Evolutionary conservation across 2,888 invertebrate species (phyloP), one percentile per base, ranked within the genome.

Genomic region (Thumatha senex): DNA sequence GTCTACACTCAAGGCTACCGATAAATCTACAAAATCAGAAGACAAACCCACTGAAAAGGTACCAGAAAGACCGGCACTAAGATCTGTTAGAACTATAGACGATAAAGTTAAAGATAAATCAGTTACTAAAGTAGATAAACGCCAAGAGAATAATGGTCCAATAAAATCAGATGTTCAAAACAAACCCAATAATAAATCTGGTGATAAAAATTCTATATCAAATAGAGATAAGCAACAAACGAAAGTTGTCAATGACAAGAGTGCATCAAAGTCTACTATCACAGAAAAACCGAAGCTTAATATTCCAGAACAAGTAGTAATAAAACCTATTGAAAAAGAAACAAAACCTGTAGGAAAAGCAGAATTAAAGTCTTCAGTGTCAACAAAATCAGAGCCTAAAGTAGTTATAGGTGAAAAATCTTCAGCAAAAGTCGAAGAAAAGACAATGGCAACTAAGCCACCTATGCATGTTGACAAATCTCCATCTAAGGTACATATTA

Each of bases 371-470:
- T 14, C 55, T 3, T 12, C 51, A 36, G 4, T 39, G 11, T 14
- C 45, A n/a, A 5, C 51, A 3, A 66, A 66, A 53, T 46, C 56
- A 42, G 72, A 72, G 54, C 29, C 64, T 5, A 71, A 75, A 56
- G 43, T 61, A n/a, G 70, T 70, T 63, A 38, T 61, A 69, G 67
- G 74, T 47, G 72, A 68, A 52, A 80, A 79, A 54, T 52, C 68
- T 54, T 67, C 72, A 60, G 78, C 74, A 40, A 84, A 82, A 61
- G 49, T 58, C 44, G 86, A 89, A 63, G 84, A 85, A 12, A 78
- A 78, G 59, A 84, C 83, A 64, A 90, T 91, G 90, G 86, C 90
- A 11, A 88, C 91, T 0, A 92, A 91, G 72, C 91, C 92, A 53
- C 90, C 86, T 0, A 78, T 81, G 31, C 81, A 88, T 0, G 50